Percentiles rank a stretch among this genome's conserved stretches.
phyloP scores from a whole-genome alignment of 2,888 invertebrate species.

The Octonoba sinensis region DNA sequence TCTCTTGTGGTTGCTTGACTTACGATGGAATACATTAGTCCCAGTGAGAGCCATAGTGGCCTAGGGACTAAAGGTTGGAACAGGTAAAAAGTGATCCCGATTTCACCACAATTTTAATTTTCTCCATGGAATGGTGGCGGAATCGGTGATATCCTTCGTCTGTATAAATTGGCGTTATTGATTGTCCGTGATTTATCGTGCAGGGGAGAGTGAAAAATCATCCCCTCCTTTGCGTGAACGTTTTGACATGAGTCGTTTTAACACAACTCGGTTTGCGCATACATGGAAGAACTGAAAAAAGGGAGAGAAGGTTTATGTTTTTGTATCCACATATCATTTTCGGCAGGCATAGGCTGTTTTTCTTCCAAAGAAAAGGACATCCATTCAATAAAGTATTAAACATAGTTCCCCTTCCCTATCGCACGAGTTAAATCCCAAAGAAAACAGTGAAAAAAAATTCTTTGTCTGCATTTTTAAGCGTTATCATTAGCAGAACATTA shows the following conservation, averaged over 20 bases:
- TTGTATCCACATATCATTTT: conserved; percentile 43
- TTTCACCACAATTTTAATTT: too few relatives aligned
- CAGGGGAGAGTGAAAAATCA: too few relatives aligned
- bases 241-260: conserved; percentile 22
- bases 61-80: not conserved
- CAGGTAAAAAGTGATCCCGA: not conserved
- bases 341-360: conserved; percentile 17
- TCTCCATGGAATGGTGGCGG: conserved; percentile 1
- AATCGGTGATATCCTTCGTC: not conserved
- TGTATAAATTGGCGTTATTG: not conserved
- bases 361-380: not conserved
- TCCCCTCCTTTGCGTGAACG: not conserved
- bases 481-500: conserved; percentile 11
- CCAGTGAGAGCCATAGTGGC: not conserved
- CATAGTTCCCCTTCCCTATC: not conserved
- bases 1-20: conserved; percentile 46
- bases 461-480: conserved; percentile 14
- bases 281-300: not conserved
- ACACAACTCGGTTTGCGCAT: too few relatives aligned
- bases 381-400: conserved; percentile 43
- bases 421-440: conserved; percentile 12
- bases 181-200: not conserved
- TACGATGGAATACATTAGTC: conserved; percentile 51
- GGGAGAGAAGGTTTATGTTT: conserved; percentile 5
- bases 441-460: conserved; percentile 11